These are phyloP conservation scores for Danaus chrysippus DNA, from an alignment of 2,888 invertebrate species.

Conservation along the genomic window DNA sequence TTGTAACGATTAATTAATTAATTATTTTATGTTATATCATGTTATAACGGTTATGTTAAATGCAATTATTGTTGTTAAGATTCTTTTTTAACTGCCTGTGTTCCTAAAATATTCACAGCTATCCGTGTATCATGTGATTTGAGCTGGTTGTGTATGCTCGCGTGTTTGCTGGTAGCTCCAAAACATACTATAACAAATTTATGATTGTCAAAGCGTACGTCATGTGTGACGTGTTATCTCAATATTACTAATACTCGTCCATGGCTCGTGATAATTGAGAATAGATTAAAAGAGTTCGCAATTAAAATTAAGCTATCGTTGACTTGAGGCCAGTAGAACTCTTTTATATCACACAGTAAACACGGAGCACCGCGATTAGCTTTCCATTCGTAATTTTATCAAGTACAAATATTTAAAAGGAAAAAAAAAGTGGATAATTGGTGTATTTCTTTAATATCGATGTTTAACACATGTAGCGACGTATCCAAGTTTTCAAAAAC, in stretches of 20 bases:
- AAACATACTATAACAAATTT: background rate
- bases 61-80: conserved; percentile 50
- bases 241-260: background rate
- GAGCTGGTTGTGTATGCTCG: conserved; percentile 14
- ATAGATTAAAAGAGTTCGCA: conserved; percentile 5
- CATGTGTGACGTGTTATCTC: background rate
- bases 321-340: conserved; percentile 22
- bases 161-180: conserved; percentile 18
- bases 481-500: conserved; percentile 41
- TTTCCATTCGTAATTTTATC: conserved; percentile 36
- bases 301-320: conserved; percentile 3
- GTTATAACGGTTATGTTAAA: conserved; percentile 45
- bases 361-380: conserved; percentile 15
- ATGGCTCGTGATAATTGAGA: background rate
- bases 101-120: conserved; percentile 38
- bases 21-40: conserved; percentile 25
- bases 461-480: conserved; percentile 48
- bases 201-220: background rate
- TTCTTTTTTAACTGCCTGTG: conserved; percentile 40
- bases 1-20: conserved; percentile 21
- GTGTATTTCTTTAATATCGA: conserved; percentile 45
- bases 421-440: conserved; percentile 32
- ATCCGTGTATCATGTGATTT: conserved; percentile 20
- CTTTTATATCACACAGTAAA: conserved; percentile 17
- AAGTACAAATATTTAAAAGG: conserved; percentile 43